Evolutionary conservation across 2,113 vertebrate species (phyloP).

Genomic region (Budorcas taxicolor): DNA sequence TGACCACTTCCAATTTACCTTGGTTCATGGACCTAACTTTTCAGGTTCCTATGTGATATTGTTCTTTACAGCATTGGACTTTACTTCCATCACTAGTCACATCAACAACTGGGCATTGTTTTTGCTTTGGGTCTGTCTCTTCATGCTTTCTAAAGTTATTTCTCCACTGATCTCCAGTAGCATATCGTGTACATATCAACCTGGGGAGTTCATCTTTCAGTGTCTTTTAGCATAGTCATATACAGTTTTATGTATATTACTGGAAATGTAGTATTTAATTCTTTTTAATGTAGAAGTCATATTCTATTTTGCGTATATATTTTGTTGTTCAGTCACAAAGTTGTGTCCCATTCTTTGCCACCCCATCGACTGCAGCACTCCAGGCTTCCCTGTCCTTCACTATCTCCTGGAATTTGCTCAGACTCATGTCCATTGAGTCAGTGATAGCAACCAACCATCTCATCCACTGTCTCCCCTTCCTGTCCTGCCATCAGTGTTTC

Average conservation of each 20-base stretch:
- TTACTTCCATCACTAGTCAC: not conserved
- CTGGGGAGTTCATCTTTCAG: not conserved
- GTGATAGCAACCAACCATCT: not conserved
- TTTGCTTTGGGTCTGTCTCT: not conserved
- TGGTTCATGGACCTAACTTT: not conserved
- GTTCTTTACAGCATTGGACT: not conserved
- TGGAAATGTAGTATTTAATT: not conserved
- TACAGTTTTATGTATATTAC: not conserved
- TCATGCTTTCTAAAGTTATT: not conserved
- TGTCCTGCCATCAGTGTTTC: not conserved
- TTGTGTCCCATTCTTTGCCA: not conserved
- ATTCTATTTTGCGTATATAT: not conserved
- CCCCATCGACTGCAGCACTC: not conserved
- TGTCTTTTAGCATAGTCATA: not conserved
- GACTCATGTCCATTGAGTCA: not conserved
- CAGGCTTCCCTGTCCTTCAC: not conserved
- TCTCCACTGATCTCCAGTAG: not conserved
- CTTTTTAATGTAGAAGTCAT: not conserved
- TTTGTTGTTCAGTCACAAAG: not conserved
- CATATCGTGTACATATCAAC: not conserved
- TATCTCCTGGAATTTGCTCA: not conserved
- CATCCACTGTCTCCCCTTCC: not conserved
- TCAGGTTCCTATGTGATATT: not conserved
- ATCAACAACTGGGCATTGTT: not conserved
- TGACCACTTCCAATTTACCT: not conserved